phyloP scores from a whole-genome alignment of 2,888 invertebrate genomes.

The Hecatera dysodea region DNA sequence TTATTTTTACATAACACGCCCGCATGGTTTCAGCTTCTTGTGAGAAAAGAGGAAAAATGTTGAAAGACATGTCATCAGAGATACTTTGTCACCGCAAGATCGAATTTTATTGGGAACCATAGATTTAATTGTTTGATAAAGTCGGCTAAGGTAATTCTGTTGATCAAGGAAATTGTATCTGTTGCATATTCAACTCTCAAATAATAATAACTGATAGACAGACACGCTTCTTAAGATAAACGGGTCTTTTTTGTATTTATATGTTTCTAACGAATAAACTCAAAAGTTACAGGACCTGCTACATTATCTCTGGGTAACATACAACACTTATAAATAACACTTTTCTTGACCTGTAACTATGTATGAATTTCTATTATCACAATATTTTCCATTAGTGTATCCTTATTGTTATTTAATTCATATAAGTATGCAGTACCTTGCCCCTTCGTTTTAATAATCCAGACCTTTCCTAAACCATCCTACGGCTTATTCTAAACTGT shows the following conservation, averaged over 20 bases:
- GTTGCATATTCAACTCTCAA: background rate
- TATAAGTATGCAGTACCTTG: too few relatives aligned
- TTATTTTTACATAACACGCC: constrained; percentile 83
- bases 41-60: constrained; percentile 50
- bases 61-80: constrained; percentile 18
- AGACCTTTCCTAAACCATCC: background rate
- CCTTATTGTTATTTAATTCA: background rate
- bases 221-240: background rate
- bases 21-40: constrained; percentile 74
- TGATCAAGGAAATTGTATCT: background rate
- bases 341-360: background rate
- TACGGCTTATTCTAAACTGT: background rate
- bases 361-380: background rate
- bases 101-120: background rate
- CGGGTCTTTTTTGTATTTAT: background rate
- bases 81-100: background rate
- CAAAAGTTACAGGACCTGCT: too few relatives aligned
- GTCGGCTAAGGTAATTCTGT: background rate
- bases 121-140: background rate
- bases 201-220: background rate
- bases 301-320: too few relatives aligned
- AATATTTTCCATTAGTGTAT: background rate
- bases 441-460: background rate
- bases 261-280: too few relatives aligned
- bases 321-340: background rate